These are phyloP conservation scores for Rhagologus leucostigma DNA, from an alignment of 2,113 vertebrate species.

Conservation along the genomic window DNA sequence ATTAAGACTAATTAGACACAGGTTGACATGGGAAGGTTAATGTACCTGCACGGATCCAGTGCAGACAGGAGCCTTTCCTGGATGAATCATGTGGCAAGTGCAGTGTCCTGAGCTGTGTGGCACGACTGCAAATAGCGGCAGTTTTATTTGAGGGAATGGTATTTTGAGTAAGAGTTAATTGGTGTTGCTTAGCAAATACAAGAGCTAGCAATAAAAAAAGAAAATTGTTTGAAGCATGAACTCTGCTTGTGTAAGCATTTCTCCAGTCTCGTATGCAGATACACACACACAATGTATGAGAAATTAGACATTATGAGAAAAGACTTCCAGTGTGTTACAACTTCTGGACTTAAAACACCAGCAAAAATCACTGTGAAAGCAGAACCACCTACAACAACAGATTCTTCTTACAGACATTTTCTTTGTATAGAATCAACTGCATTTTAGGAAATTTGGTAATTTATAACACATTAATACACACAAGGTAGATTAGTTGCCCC, in stretches of 20 bases:
- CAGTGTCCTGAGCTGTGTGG: neutral
- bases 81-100: neutral
- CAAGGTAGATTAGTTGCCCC: neutral
- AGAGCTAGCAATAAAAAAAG: neutral
- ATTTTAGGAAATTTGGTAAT: neutral
- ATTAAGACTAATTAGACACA: neutral
- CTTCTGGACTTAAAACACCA: neutral
- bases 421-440: neutral
- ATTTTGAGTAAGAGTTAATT: neutral
- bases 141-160: neutral
- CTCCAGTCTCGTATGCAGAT: constrained; percentile 2
- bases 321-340: neutral
- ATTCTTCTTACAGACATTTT: neutral
- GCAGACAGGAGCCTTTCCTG: neutral
- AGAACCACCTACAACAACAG: neutral
- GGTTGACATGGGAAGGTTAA: neutral
- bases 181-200: neutral
- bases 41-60: neutral
- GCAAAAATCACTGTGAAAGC: neutral
- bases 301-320: constrained; percentile 31
- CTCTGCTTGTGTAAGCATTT: constrained; percentile 39
- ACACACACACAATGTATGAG: neutral
- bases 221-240: neutral
- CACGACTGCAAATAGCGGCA: neutral
- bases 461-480: neutral